A percentile compares a stretch with the other conserved stretches of the same genome.
These are phyloP conservation scores for Salvelinus fontinalis DNA, from an alignment of 2,113 vertebrate genomes.

Conservation along the genomic window DNA sequence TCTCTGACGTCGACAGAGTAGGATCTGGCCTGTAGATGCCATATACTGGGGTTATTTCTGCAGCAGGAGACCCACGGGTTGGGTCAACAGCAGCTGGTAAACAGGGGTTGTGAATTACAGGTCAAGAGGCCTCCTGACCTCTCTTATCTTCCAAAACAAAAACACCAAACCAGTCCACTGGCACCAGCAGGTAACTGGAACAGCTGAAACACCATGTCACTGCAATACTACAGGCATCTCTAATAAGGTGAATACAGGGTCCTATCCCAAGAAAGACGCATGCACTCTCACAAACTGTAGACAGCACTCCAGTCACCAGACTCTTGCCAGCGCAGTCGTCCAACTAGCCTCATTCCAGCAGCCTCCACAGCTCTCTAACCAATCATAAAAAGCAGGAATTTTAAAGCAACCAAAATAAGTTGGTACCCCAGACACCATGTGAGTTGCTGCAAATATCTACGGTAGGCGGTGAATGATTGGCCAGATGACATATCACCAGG, in stretches of 20 bases:
- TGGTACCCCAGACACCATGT: conserved; percentile 13
- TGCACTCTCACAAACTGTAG: background rate
- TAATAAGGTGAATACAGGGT: background rate
- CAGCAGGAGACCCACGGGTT: background rate
- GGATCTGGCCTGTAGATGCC: background rate
- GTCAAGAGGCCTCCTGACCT: background rate
- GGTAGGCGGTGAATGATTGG: conserved; percentile 9
- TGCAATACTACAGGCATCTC: too few relatives aligned
- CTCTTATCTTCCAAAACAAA: background rate
- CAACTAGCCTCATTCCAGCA: background rate
- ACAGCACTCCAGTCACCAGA: background rate
- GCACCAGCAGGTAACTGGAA: background rate
- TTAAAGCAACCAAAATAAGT: conserved; percentile 38
- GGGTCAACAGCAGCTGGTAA: too few relatives aligned
- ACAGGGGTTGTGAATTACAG: too few relatives aligned
- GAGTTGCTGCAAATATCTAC: conserved; percentile 25
- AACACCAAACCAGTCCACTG: background rate
- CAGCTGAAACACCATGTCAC: background rate
- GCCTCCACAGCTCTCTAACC: background rate
- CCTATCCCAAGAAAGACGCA: background rate
- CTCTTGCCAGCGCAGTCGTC: background rate
- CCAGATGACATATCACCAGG: background rate
- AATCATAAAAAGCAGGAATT: conserved; percentile 9
- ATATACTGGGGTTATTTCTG: too few relatives aligned
- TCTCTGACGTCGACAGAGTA: background rate